Evolutionary conservation across 37 sponge, comb jelly and placozoan species (phyloP).

Genomic region (Halichondria panicea): DNA sequence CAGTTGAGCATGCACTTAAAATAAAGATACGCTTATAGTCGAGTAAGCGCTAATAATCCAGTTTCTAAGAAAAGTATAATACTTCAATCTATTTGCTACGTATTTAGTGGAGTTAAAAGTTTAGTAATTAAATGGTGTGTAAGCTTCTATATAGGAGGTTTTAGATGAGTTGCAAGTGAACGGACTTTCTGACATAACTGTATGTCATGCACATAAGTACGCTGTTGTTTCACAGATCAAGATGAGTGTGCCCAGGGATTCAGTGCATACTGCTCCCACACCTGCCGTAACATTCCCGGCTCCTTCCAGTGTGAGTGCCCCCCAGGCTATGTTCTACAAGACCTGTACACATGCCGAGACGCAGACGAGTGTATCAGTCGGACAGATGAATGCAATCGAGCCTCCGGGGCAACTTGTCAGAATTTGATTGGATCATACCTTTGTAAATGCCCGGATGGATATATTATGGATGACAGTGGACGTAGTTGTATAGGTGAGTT

Average conservation of each 20-base stretch:
- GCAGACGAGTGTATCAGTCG: slow-evolving; percentile 29
- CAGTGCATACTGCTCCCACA: slow-evolving; percentile 25
- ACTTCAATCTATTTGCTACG: too few relatives aligned
- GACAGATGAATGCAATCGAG: slow-evolving; percentile 7
- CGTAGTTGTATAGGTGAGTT: slow-evolving; percentile 41
- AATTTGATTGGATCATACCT: slow-evolving; percentile 34
- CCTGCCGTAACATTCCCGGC: slow-evolving; percentile 42
- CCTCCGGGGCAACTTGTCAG: slow-evolving; percentile 18
- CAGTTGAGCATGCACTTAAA: too few relatives aligned
- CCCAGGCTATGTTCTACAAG: slow-evolving; percentile 14
- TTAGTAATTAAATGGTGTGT: too few relatives aligned
- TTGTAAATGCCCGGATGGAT: slow-evolving; percentile 43
- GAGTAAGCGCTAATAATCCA: too few relatives aligned
- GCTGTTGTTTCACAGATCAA: slow-evolving; percentile 7
- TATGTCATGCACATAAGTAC: background rate
- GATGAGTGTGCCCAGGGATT: slow-evolving; percentile 36
- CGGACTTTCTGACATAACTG: too few relatives aligned
- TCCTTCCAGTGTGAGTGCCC: slow-evolving; percentile 45
- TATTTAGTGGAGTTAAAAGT: too few relatives aligned
- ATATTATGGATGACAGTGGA: slow-evolving; percentile 11
- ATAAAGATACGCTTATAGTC: too few relatives aligned
- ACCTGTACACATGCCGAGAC: slow-evolving; percentile 2
- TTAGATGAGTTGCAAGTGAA: too few relatives aligned
- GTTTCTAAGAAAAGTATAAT: too few relatives aligned
- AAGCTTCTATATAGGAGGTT: too few relatives aligned